Base-by-base conservation (phyloP, 2,797 vertebrate genomes). In the Lithobates pipiens region DNA sequence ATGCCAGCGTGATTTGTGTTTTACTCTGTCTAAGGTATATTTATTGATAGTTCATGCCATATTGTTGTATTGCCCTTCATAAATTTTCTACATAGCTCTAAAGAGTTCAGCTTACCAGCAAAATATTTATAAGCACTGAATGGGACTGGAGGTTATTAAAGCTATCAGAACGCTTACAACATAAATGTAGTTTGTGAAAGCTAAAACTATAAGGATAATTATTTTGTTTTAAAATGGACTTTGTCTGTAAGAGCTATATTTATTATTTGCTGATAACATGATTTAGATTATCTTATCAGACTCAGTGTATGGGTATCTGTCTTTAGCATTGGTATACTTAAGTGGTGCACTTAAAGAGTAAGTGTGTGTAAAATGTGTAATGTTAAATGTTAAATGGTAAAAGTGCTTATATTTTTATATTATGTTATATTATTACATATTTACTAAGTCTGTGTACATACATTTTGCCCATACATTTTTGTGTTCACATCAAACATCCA, bases 1-100 rank as follows among this genome's bases (percentile, higher is more conserved):
- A 25, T 67, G 65, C 25, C 65, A 67, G n/a, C 10, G 6, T 67
- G 65, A 67, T 67, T 67, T 67, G 65, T 67, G 54, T 67, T 67
- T 67, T 67, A 25, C 65, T 67, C 65, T 25, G 65, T 67, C 65
- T 25, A 25, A 67, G 65, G 13, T 29, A 67, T 25, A 67, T 67
- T 25, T 67, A 67, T 67, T 29, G 65, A 67, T 67, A 67, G 65
- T 29, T 67, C 25, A 11, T 67, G 65, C 65, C 65, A 67, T 67
- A 67, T 25, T 25, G 65, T 67, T 67, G 65, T 67, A 67, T 67
- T 67, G 10, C 65, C 27, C 10, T 29, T 67, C 27, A 29, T 67
- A 67, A 29, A 67, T 67, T 67, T 29, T 67, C 25, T 25, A 15
- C 63, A 67, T 27, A 67, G 27, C 65, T 29, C 10, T 67, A 29